A percentile compares a stretch with the other conserved stretches of the same genome.
These are phyloP conservation scores for Dolichallabes microphthalmus DNA, from an alignment of 2,113 vertebrate genomes.

Conservation along the genomic window DNA sequence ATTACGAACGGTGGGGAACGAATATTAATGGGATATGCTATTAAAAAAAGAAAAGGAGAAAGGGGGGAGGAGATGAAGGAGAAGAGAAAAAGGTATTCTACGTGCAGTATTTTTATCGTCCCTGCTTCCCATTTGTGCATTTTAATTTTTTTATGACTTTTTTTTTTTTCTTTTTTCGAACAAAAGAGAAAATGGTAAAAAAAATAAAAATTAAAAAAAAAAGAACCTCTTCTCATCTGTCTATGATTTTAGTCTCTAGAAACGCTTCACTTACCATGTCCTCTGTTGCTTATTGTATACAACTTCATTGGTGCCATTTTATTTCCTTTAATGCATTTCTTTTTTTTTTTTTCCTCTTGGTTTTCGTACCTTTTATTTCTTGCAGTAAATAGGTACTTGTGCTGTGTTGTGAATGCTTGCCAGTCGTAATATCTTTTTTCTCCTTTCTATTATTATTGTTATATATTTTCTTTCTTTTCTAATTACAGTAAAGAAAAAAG, in stretches of 20 bases:
- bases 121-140: slow-evolving; percentile 80
- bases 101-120: slow-evolving; percentile 99
- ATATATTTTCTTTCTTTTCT: slow-evolving; percentile 81
- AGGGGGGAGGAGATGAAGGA: slow-evolving; percentile 51
- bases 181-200: slow-evolving; percentile 56
- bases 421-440: slow-evolving; percentile 86
- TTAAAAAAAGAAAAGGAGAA: slow-evolving; percentile 81
- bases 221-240: slow-evolving; percentile 71
- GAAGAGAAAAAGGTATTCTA: slow-evolving; percentile 90
- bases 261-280: slow-evolving; percentile 82
- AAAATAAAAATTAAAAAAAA: too few relatives aligned
- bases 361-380: slow-evolving; percentile 75
- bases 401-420: slow-evolving; percentile 98
- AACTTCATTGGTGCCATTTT: slow-evolving; percentile 83
- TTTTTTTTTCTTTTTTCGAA: slow-evolving; percentile 73
- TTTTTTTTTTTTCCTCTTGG: slow-evolving; percentile 34
- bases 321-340: slow-evolving; percentile 54
- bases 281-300: slow-evolving; percentile 93
- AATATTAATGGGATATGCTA: slow-evolving; percentile 99
- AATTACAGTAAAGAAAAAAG: slow-evolving; percentile 86
- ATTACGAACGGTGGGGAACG: slow-evolving; percentile 99
- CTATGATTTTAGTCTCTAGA: slow-evolving; percentile 89
- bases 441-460: slow-evolving; percentile 93
- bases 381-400: slow-evolving; percentile 87
- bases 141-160: slow-evolving; percentile 61